Percentiles rank a stretch among this genome's conserved stretches.
Evolutionary conservation across 1,140 invertebrate genomes (phyloP).

Genomic region (Macrosteles quadrilineatus): DNA sequence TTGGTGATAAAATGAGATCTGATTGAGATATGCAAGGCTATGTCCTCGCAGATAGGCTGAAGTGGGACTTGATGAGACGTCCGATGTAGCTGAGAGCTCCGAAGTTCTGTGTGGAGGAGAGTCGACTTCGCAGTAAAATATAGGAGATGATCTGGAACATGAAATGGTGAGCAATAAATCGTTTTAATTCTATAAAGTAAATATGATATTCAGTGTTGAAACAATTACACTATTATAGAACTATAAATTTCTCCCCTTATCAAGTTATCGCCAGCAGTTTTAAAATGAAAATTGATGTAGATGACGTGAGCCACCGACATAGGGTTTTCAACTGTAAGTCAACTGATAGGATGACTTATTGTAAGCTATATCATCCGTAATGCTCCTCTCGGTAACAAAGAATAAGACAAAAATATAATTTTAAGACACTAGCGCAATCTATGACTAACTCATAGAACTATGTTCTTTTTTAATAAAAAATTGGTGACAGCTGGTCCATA

Average conservation of each 20-base stretch:
- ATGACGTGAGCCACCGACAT: not conserved
- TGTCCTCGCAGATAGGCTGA: constrained; percentile 49
- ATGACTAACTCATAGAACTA: no score
- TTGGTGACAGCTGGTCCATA: no score
- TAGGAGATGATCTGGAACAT: constrained; percentile 60
- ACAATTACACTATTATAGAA: not conserved
- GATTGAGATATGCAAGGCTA: not conserved
- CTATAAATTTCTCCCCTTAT: not conserved
- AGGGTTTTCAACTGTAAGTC: not conserved
- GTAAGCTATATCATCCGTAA: no score
- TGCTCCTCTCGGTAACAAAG: no score
- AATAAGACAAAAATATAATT: no score
- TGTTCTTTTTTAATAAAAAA: no score
- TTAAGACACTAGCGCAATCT: no score
- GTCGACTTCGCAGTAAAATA: constrained; percentile 64
- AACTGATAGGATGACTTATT: no score
- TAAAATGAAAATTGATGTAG: not conserved
- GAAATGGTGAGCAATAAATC: constrained; percentile 39
- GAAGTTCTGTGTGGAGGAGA: constrained; percentile 67
- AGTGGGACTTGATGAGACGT: constrained; percentile 60
- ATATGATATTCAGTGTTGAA: not conserved
- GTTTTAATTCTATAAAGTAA: not conserved
- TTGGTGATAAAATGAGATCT: not conserved
- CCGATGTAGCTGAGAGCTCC: constrained; percentile 61
- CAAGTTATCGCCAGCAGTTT: not conserved